Percentiles rank a stretch among this genome's conserved stretches.
These are phyloP conservation scores for Oncopodura yosiiana DNA, from an alignment of 1,140 invertebrate genomes.

Conservation along the genomic window DNA sequence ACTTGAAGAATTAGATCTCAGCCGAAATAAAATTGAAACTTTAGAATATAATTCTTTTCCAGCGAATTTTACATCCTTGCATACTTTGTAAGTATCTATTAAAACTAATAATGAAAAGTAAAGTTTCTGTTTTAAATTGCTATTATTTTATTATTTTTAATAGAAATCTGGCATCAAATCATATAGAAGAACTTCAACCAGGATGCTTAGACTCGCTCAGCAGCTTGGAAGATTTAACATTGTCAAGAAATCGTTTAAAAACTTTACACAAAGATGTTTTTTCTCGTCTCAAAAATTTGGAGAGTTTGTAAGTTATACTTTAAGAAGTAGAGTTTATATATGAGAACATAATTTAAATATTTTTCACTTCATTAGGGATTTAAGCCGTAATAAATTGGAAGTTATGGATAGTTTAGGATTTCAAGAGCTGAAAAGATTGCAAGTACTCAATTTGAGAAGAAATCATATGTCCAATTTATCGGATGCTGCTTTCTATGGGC, in stretches of 20 bases:
- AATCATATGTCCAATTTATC: slow-evolving; percentile 65
- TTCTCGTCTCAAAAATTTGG: slow-evolving; percentile 53
- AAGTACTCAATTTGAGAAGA: slow-evolving; percentile 61
- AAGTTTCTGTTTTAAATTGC: too few species aligned
- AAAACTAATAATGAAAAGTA: too few species aligned
- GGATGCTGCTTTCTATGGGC: slow-evolving; percentile 78
- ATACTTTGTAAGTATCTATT: slow-evolving; percentile 38
- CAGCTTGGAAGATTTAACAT: slow-evolving; percentile 58
- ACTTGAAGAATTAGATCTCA: slow-evolving; percentile 40
- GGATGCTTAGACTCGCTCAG: slow-evolving; percentile 60
- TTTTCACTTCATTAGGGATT: slow-evolving; percentile 49
- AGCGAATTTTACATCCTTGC: too few species aligned
- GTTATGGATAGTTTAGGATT: slow-evolving; percentile 70
- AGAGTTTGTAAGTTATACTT: slow-evolving; percentile 63
- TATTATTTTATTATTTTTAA: too few species aligned
- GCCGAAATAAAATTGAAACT: slow-evolving; percentile 37
- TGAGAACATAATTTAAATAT: background rate
- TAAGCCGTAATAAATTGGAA: slow-evolving; percentile 70
- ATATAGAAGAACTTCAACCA: slow-evolving; percentile 55
- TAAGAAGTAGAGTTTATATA: background rate
- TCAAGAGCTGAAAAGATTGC: slow-evolving; percentile 58
- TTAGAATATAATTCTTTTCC: slow-evolving; percentile 34
- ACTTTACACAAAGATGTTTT: slow-evolving; percentile 62
- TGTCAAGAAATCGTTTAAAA: slow-evolving; percentile 68
- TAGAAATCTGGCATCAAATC: slow-evolving; percentile 66